Base-by-base conservation (phyloP, 2,113 vertebrate genomes). In the Sander vitreus region DNA sequence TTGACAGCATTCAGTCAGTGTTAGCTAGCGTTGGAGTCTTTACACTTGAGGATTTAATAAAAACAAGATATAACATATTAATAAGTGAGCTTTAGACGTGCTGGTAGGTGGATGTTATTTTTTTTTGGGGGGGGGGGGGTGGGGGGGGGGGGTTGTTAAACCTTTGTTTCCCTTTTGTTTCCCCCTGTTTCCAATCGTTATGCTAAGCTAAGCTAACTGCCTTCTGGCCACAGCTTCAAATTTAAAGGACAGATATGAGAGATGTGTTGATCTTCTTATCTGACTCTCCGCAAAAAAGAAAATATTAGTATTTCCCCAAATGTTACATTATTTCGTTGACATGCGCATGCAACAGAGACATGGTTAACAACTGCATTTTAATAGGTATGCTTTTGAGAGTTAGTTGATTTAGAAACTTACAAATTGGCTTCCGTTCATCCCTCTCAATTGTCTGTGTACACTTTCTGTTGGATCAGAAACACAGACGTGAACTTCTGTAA, bases 391-490 rank as follows among this genome's bases (percentile, higher is more conserved):
- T 62, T 15, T 23, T 72, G 16, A 13, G 14, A 60, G 25, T 55
- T 16, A 71, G 25, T 3, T 21, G 6, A 18, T 62, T 8, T 72
- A 62, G 11, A 78, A 73, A 90, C 91, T 94, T 88, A 96, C 95
- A 65, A 87, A 83, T 60, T 90, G 68, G 18, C 48, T 66, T 63
- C 74, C 84, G 77, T 43, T 89, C 78, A 88, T 89, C 12, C 43
- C 80, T 71, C 85, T 92, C 43, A 73, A 3, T 1, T 72, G 89
- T 74, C 90, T 92, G 27, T 76, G 74, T 23, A 90, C 90, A n/a
- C n/a, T 67, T 18, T 95, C 94, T 96, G 87, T 72, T 62, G 1
- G 50, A 67, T 33, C 10, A 25, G 30, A 68, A 21, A 54, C 13
- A 75, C 5, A 67, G 63, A 84, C 36, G 77, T 3, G 10, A 59